Evolutionary conservation across 2,888 invertebrate genomes (phyloP), one percentile per base, ranked within the genome.

Genomic region (Tricholauxania praeusta): DNA sequence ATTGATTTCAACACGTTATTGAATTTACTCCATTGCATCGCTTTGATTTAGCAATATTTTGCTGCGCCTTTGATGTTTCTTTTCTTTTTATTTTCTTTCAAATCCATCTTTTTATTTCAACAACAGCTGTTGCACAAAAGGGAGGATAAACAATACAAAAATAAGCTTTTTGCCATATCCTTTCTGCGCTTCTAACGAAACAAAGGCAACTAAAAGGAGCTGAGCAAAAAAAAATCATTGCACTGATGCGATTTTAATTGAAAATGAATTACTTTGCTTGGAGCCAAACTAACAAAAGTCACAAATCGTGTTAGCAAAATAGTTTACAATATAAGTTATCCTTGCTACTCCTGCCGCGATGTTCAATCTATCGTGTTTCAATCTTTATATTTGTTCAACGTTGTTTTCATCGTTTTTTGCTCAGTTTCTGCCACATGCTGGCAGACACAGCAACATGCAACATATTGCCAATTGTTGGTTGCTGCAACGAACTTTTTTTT

Each of bases 221-320:
- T 39, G 39, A 10, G 8, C 8, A 39, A 39, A 22, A 28, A 71
- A 63, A 32, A 72, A 63, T 51, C 47, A 71, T 74, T 62, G 28
- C 64, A 79, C 80, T 85, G 85, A 84, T 86, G 81, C 80, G 82
- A 80, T 84, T 85, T 86, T 85, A 86, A 86, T 85, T 85, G 85
- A 84, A 85, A 85, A 81, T 81, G 83, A 82, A 84, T 85, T 84
- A 83, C 82, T 83, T 81, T 81, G 80, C 77, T 83, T 39, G 39
- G 8, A 39, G 79, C 75, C 71, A 65, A 80, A 80, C 64, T 74
- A 47, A 68, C 65, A 69, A 73, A 65, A 72, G 72, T 64, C 74
- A 75, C 73, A 65, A 74, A 66, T 75, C 48, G 67, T 62, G 48
- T 51, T 60, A 39, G 64, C 64, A 57, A 65, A 55, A 51, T 17